phyloP scores from a whole-genome alignment of 2,888 invertebrate species.

The Arctia plantaginis region DNA sequence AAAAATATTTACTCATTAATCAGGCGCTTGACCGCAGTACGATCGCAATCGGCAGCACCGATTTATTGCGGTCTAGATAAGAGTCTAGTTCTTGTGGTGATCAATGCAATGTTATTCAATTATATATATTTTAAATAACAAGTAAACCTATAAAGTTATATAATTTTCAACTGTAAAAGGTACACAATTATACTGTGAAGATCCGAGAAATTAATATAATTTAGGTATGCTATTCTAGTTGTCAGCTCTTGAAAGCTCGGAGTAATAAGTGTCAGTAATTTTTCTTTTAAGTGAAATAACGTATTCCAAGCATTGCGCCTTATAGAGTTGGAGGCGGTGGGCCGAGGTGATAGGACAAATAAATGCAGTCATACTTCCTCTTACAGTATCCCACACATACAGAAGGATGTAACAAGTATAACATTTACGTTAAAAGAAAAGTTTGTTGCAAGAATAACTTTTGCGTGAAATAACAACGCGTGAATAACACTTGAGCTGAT shows the following conservation, averaged over 20 bases:
- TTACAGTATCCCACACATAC: too few relatives aligned
- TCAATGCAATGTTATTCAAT: conserved; percentile 59
- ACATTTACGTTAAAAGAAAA: not conserved
- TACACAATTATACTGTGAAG: too few relatives aligned
- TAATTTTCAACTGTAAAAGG: conserved; percentile 35
- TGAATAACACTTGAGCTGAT: not conserved
- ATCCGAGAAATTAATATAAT: too few relatives aligned
- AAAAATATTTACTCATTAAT: conserved; percentile 76
- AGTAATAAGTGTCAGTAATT: too few relatives aligned
- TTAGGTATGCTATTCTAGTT: too few relatives aligned
- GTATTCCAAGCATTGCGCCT: too few relatives aligned
- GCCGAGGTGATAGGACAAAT: too few relatives aligned
- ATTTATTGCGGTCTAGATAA: conserved; percentile 77
- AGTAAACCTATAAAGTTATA: not conserved
- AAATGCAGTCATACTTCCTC: too few relatives aligned
- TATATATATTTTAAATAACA: conserved; percentile 29
- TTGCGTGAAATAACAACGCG: not conserved
- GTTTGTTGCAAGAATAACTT: not conserved
- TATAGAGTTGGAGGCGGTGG: too few relatives aligned
- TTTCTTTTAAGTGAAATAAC: too few relatives aligned
- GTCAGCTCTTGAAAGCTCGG: too few relatives aligned
- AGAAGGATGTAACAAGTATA: too few relatives aligned
- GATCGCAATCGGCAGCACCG: conserved; percentile 68
- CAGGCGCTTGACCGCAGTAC: conserved; percentile 62
- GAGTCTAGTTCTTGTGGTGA: conserved; percentile 55